Percentiles rank a stretch among this genome's conserved stretches.
Evolutionary conservation across 2,888 invertebrate species (phyloP).

Genomic region (Dendrolimus pini): DNA sequence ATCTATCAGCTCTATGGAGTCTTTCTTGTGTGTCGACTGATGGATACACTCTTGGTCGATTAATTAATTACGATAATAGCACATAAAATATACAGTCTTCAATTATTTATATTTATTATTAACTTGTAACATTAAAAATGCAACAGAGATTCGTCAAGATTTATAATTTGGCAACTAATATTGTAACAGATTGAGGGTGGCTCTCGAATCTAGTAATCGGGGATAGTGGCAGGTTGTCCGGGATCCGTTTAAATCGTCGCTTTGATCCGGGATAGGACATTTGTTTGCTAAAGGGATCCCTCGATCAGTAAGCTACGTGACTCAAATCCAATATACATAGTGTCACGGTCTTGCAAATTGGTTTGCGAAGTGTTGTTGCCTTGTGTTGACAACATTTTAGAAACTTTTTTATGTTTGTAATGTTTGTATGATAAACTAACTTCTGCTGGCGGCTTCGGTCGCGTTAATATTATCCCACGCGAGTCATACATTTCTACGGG

Average conservation of each 20-base stretch:
- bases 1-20: too few relatives aligned
- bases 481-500: background rate
- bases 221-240: slow-evolving; percentile 27
- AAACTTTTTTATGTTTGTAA: background rate
- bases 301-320: slow-evolving; percentile 46
- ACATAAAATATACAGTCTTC: too few relatives aligned
- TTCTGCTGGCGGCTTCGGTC: too few relatives aligned
- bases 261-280: slow-evolving; percentile 48
- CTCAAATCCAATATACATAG: slow-evolving; percentile 26
- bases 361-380: background rate
- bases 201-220: slow-evolving; percentile 31
- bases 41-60: too few relatives aligned
- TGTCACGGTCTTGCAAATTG: background rate
- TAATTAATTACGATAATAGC: too few relatives aligned
- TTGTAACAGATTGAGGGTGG: slow-evolving; percentile 55
- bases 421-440: too few relatives aligned
- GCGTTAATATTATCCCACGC: too few relatives aligned
- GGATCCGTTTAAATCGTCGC: slow-evolving; percentile 58
- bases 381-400: background rate
- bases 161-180: slow-evolving; percentile 10
- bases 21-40: too few relatives aligned
- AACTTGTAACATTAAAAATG: too few relatives aligned
- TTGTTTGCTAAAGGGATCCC: slow-evolving; percentile 68
- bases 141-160: background rate
- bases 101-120: too few relatives aligned